phyloP scores from a whole-genome alignment of 2,113 vertebrate species.

The Rhinopomastus cyanomelas region DNA sequence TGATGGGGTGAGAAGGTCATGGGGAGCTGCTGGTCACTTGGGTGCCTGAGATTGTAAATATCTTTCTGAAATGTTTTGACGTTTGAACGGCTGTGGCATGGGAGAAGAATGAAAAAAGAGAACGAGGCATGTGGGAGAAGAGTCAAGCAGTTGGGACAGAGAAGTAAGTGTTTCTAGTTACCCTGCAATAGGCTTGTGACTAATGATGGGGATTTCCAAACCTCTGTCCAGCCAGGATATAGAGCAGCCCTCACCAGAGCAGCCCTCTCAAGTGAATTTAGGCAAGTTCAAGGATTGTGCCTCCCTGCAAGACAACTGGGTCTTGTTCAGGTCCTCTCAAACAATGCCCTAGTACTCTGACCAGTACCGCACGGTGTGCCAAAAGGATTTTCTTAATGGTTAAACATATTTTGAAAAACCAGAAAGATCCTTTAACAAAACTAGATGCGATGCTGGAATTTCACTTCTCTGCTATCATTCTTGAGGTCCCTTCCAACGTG shows the following conservation, averaged over 20 bases:
- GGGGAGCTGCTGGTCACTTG: conserved; percentile 10
- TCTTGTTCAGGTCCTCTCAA: background rate
- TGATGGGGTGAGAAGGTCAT: conserved; percentile 41
- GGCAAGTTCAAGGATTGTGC: background rate
- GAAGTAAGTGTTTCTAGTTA: background rate
- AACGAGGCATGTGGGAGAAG: conserved; percentile 30
- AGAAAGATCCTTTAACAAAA: background rate
- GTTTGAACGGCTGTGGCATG: background rate
- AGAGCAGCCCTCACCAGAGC: background rate
- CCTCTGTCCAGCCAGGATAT: background rate
- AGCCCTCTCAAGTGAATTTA: background rate
- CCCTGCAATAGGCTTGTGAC: background rate
- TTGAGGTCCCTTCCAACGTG: background rate
- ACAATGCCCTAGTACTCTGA: background rate
- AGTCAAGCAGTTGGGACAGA: background rate
- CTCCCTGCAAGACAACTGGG: background rate
- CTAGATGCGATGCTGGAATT: background rate
- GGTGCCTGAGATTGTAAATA: conserved; percentile 30
- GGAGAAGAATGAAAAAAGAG: background rate
- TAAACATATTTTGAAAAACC: background rate
- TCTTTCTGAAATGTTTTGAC: background rate
- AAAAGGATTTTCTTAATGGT: background rate
- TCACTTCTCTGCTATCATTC: background rate
- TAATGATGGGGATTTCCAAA: background rate
- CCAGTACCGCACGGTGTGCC: rapidly evolving